phyloP scores from a whole-genome alignment of 2,888 invertebrate species.

The Dolichomitus sp. region DNA sequence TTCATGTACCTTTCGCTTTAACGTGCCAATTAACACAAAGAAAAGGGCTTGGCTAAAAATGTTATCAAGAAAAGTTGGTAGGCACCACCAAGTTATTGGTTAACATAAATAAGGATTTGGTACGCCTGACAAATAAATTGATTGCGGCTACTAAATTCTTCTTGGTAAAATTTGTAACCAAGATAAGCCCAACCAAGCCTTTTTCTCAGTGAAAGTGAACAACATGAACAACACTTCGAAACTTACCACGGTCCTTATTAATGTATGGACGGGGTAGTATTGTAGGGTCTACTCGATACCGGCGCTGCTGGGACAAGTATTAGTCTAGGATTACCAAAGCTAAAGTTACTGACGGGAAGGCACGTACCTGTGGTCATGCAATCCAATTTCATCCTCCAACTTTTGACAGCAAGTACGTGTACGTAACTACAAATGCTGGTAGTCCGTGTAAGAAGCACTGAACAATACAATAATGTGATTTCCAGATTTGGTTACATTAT shows the following conservation, averaged over 20 bases:
- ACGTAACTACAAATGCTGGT: conserved; percentile 4
- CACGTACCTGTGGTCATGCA: conserved; percentile 36
- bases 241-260: conserved; percentile 74
- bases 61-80: too few relatives aligned
- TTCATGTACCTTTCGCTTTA: neutral
- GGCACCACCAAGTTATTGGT: too few relatives aligned
- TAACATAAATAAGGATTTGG: too few relatives aligned
- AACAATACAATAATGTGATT: conserved; percentile 30
- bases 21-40: conserved; percentile 14
- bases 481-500: conserved; percentile 30
- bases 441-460: conserved; percentile 19
- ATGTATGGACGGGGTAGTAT: conserved; percentile 74
- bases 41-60: too few relatives aligned
- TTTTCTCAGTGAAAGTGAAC: too few relatives aligned
- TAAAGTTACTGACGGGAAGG: conserved; percentile 74
- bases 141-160: too few relatives aligned
- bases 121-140: too few relatives aligned
- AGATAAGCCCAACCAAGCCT: too few relatives aligned
- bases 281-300: conserved; percentile 9
- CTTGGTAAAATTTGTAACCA: too few relatives aligned
- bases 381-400: neutral
- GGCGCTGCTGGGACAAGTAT: conserved; percentile 69
- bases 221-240: neutral
- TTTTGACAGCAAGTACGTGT: conserved; percentile 18
- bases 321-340: conserved; percentile 76